phyloP scores from a whole-genome alignment of 2,113 vertebrate species.

The Corythornis madagascariensis region DNA sequence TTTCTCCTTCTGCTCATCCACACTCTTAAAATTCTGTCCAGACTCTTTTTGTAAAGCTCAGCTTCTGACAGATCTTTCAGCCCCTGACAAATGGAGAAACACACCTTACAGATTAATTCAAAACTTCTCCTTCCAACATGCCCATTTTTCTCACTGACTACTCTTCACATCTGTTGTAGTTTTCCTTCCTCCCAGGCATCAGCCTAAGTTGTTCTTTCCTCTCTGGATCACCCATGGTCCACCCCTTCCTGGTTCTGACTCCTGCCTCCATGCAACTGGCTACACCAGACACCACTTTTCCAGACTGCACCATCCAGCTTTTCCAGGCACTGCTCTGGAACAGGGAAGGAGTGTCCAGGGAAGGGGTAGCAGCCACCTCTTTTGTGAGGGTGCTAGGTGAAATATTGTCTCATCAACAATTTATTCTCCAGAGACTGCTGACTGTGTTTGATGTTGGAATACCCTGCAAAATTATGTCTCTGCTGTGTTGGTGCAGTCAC shows the following conservation, averaged over 20 bases:
- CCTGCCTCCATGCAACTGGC: not conserved
- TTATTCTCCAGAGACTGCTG: not conserved
- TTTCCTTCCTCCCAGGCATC: not conserved
- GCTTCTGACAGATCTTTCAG: not conserved
- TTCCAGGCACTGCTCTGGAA: not conserved
- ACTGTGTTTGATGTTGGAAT: not conserved
- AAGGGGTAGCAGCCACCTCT: not conserved
- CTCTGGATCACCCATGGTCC: not conserved
- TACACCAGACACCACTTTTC: not conserved
- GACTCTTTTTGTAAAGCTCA: not conserved
- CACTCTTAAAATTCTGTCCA: not conserved
- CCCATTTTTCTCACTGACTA: not conserved
- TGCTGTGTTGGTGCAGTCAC: not conserved
- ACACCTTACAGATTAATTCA: not conserved
- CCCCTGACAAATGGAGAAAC: not conserved
- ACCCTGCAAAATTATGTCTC: not conserved
- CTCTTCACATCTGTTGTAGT: not conserved
- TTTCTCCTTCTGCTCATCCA: not conserved
- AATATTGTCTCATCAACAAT: not conserved
- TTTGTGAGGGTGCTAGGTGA: not conserved
- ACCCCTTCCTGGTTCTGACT: not conserved
- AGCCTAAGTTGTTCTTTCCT: not conserved
- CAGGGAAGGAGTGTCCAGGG: accelerated
- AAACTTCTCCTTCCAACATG: not conserved
- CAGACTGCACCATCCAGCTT: accelerated